Evolutionary conservation across 2,113 vertebrate species (phyloP).

Genomic region (Microcebus griseorufus): DNA sequence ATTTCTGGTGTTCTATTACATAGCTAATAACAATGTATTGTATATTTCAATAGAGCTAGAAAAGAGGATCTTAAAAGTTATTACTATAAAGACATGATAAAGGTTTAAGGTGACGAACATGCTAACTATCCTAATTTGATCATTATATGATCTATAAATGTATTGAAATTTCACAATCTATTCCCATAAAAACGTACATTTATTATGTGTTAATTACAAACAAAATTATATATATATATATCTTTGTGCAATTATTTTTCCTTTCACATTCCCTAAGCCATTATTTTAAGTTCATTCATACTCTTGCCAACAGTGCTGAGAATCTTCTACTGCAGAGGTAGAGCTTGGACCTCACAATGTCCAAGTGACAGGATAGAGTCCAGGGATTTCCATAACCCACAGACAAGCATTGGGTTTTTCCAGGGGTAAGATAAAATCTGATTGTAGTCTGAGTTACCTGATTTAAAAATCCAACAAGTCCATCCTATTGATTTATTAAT

Average conservation of each 20-base stretch:
- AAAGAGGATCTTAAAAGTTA: background rate
- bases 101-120: background rate
- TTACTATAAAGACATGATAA: background rate
- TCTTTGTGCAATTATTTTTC: background rate
- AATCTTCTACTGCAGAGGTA: conserved; percentile 6
- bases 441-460: background rate
- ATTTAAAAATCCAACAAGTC: conserved; percentile 5
- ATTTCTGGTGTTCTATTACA: background rate
- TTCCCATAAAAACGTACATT: background rate
- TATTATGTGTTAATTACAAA: background rate
- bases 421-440: conserved; percentile 33
- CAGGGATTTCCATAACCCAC: conserved; percentile 36
- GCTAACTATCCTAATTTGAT: background rate
- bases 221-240: background rate
- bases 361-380: conserved; percentile 47
- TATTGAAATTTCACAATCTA: background rate
- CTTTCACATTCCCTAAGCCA: background rate
- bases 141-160: background rate
- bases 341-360: background rate
- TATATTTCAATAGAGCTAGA: background rate
- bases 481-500: conserved; percentile 49
- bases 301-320: background rate
- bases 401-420: conserved; percentile 57
- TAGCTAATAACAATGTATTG: background rate
- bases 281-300: background rate